A percentile compares a stretch with the other conserved stretches of the same genome.
Evolutionary conservation across 2,797 vertebrate species (phyloP).

Genomic region (Hippopotamyrus pictus): DNA sequence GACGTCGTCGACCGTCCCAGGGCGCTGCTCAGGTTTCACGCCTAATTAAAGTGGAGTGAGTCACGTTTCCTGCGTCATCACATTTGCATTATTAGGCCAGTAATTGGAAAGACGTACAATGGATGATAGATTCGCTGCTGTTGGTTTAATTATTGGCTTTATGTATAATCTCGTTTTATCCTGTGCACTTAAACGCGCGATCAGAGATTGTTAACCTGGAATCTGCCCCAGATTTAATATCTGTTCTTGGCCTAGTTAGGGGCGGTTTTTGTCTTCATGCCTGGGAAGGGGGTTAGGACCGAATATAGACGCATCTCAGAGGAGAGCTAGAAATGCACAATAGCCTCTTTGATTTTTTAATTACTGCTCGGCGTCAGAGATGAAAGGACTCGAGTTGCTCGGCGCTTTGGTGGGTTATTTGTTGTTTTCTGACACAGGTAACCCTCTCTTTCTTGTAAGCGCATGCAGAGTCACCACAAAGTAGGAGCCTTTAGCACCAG

Average conservation of each 20-base stretch:
- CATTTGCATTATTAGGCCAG: not conserved
- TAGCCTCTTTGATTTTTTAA: conserved; percentile 4
- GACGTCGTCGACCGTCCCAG: not conserved
- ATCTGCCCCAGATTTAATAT: not conserved
- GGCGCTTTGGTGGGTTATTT: not conserved
- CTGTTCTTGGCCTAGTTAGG: not conserved
- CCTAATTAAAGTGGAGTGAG: conserved; percentile 1
- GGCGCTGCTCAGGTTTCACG: not conserved
- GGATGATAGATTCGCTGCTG: not conserved
- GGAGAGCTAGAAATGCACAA: not conserved
- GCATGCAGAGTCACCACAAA: not conserved
- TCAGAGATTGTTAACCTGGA: conserved; percentile 11
- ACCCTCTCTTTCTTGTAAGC: not conserved
- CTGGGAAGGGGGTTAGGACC: not conserved
- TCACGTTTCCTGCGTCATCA: not conserved
- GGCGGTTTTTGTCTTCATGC: not conserved
- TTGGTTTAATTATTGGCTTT: not conserved
- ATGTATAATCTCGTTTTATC: conserved; percentile 6
- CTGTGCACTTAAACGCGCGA: not conserved
- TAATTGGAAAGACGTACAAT: not conserved
- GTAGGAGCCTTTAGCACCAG: not conserved
- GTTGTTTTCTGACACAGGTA: not conserved
- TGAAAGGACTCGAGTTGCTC: not conserved
- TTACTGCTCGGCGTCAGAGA: not conserved
- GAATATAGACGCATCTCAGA: not conserved